A percentile compares a stretch with the other conserved stretches of the same genome.
These are phyloP conservation scores for Colostygia pectinataria DNA, from an alignment of 2,888 invertebrate species.

Conservation along the genomic window DNA sequence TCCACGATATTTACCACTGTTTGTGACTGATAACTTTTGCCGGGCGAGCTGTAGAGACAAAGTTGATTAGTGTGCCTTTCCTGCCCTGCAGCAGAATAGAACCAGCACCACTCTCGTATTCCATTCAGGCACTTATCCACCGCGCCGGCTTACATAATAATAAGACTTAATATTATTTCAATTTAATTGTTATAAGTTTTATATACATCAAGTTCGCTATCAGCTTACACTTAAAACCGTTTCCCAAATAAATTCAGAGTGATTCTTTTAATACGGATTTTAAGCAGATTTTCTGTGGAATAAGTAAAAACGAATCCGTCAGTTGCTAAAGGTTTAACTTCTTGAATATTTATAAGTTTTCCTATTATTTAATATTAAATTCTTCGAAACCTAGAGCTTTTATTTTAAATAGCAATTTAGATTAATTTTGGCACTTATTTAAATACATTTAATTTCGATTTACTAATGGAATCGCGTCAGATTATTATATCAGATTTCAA, in stretches of 20 bases:
- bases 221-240: constrained; percentile 38
- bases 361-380: constrained; percentile 81
- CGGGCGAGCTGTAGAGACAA: too few species aligned
- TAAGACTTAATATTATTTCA: too few species aligned
- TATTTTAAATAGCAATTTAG: constrained; percentile 63
- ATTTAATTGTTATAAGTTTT: too few species aligned
- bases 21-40: too few species aligned
- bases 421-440: constrained; percentile 58
- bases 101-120: too few species aligned
- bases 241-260: constrained; percentile 78
- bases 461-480: constrained; percentile 18
- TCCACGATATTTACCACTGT: too few species aligned
- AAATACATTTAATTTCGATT: constrained; percentile 37
- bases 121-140: too few species aligned
- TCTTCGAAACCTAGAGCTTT: constrained; percentile 50
- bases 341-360: constrained; percentile 82
- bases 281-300: constrained; percentile 82
- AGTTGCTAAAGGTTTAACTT: constrained; percentile 77
- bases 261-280: constrained; percentile 83
- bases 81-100: too few species aligned
- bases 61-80: too few species aligned
- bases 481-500: not conserved
- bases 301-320: constrained; percentile 82
- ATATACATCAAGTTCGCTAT: constrained; percentile 25
- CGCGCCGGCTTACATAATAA: too few species aligned